Evolutionary conservation across 2,113 vertebrate genomes (phyloP).

Genomic region (Clarias magur): DNA sequence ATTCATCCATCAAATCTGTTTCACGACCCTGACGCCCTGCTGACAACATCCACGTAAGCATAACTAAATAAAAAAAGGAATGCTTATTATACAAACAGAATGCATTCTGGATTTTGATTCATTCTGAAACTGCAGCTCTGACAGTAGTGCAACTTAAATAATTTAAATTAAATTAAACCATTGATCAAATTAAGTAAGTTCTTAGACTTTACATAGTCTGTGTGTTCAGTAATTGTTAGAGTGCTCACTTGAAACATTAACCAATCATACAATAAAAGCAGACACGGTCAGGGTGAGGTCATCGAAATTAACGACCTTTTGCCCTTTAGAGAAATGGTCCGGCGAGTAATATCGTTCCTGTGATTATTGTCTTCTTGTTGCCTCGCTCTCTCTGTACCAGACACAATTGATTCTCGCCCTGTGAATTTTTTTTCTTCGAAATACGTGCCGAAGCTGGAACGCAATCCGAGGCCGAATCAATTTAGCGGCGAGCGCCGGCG

Average conservation of each 20-base stretch:
- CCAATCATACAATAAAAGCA: constrained; percentile 5
- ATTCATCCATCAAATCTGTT: not conserved
- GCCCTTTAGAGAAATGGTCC: constrained; percentile 6
- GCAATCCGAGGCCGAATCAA: constrained; percentile 42
- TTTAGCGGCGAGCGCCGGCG: constrained; percentile 6
- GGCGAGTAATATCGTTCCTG: constrained; percentile 13
- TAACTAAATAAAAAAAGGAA: not conserved
- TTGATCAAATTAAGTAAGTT: not conserved
- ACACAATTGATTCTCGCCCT: constrained; percentile 32
- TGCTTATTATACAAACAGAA: not conserved
- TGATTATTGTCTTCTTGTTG: constrained; percentile 39
- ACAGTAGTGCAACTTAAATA: too few species aligned
- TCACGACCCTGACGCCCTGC: not conserved
- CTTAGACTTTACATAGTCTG: not conserved
- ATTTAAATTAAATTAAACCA: not conserved
- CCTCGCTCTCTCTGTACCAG: not conserved
- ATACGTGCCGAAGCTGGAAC: constrained; percentile 10
- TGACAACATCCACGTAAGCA: not conserved
- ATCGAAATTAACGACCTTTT: constrained; percentile 38
- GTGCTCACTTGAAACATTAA: constrained; percentile 24
- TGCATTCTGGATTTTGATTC: not conserved
- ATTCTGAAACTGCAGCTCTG: not conserved
- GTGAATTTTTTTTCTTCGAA: constrained; percentile 31
- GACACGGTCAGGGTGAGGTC: constrained; percentile 34
- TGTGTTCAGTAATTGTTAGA: not conserved